Base-by-base conservation (phyloP, 2,797 vertebrate genomes). In the Sebastiscus albofasciatus region DNA sequence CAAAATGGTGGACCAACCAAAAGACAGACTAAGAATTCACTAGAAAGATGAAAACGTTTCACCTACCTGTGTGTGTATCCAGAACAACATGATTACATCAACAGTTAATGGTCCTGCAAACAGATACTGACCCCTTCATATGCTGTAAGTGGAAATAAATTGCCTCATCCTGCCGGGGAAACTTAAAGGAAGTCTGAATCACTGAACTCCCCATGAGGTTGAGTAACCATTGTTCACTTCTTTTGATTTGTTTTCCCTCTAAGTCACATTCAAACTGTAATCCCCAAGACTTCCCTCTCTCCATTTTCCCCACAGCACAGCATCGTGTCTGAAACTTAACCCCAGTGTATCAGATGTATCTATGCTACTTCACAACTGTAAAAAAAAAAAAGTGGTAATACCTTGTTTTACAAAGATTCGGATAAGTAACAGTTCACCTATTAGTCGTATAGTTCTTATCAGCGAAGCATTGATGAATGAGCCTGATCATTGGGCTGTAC, bases 241-340 rank as follows among this genome's bases (percentile, higher is more conserved):
- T 71, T 81, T 86, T 82, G 70, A 59, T 83, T 84, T 81, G 36
- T 75, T 83, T 76, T 84, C 80, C 76, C 79, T 77, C 31, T 11
- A 27, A 77, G 56, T 84, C 70, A 80, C 29, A 83, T 77, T 78
- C 66, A 65, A 78, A 84, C 33, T 74, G 60, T 46, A 26, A 67
- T 84, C 89, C 68, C 69, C 36, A 31, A 75, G 77, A 87, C 34
- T 75, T 82, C 67, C 14, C 49, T 39, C 39, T 54, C 68, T 82
- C 36, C 59, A n/a, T 29, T 58, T 75, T 68, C 66, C 68, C 54
- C 52, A 27, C 24, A 26, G 76, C 73, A 31, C 66, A 46, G 46
- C 22, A 80, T 66, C 5, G 0, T 65, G 59, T 77, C 42, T 79
- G 60, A 83, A 70, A 74, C 20, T 13, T 22, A 78, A 71, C 27